These are phyloP conservation scores for Caenorhabditis sp. DNA, from an alignment of 2,888 invertebrate species.

Conservation along the genomic window DNA sequence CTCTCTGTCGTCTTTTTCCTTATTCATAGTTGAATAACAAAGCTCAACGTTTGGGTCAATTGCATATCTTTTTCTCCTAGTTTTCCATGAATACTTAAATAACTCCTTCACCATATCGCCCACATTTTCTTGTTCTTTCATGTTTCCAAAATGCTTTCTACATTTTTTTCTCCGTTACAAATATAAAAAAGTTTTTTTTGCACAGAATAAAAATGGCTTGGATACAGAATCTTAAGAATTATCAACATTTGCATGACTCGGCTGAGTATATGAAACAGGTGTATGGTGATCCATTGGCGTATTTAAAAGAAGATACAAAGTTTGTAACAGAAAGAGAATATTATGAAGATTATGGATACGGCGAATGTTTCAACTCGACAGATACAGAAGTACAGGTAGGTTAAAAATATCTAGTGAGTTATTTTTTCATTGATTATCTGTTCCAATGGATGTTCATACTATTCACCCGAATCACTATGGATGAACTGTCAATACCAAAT, in stretches of 20 bases:
- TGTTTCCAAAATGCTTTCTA: not conserved
- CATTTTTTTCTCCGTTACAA: not conserved
- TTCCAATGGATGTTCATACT: too few relatives aligned
- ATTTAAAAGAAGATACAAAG: slow-evolving; percentile 57
- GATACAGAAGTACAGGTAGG: slow-evolving; percentile 59
- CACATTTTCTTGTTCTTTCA: slow-evolving; percentile 4
- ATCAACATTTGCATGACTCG: slow-evolving; percentile 56
- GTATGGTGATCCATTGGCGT: slow-evolving; percentile 63
- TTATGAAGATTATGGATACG: slow-evolving; percentile 63
- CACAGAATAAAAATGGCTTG: slow-evolving; percentile 52
- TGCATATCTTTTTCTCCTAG: not conserved
- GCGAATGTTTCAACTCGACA: slow-evolving; percentile 61
- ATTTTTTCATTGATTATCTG: too few relatives aligned
- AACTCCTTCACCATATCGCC: not conserved
- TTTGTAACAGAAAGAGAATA: slow-evolving; percentile 67
- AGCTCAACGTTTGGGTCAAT: not conserved
- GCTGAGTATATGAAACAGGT: slow-evolving; percentile 66
- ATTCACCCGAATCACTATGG: too few relatives aligned
- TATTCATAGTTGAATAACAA: not conserved
- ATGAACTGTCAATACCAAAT: too few relatives aligned
- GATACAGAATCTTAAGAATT: slow-evolving; percentile 64
- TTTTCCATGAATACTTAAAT: not conserved
- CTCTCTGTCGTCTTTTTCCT: not conserved
- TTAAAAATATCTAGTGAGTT: not conserved
- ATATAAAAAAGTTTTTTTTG: not conserved